Conservation (phyloP, 1,140 invertebrate species). For the Conus ventricosus region DNA sequence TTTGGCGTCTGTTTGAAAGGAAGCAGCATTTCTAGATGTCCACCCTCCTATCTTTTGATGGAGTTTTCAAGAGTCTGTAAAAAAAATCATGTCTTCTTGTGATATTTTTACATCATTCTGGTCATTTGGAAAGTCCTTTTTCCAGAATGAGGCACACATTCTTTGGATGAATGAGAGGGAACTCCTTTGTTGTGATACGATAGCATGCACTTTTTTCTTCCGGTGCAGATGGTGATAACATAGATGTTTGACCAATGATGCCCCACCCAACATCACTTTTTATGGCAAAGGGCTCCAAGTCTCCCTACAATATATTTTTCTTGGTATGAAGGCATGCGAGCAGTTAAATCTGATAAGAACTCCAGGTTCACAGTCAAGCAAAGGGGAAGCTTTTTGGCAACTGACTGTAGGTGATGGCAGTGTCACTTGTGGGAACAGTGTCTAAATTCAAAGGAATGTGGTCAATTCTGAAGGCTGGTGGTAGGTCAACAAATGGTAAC, state of each 20-base stretch:
- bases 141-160: neutral
- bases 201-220: no score
- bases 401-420: neutral
- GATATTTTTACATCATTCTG: neutral
- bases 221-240: neutral
- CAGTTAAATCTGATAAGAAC: constrained; percentile 6
- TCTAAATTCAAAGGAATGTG: neutral
- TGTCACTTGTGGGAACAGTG: neutral
- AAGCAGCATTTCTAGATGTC: constrained; percentile 20
- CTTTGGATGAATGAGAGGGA: neutral
- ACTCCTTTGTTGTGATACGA: neutral
- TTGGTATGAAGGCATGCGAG: neutral
- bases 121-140: neutral
- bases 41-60: neutral
- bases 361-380: constrained; percentile 7
- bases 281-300: constrained; percentile 9
- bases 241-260: constrained; percentile 1
- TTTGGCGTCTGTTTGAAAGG: constrained; percentile 8
- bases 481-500: neutral
- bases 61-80: neutral
- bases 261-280: constrained; percentile 18
- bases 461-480: neutral
- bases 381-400: neutral
- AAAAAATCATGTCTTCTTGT: neutral
- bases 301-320: neutral